Percentiles rank a stretch among this genome's conserved stretches.
These are phyloP conservation scores for Arnoldichthys spilopterus DNA, from an alignment of 2,797 vertebrate genomes.

Conservation along the genomic window DNA sequence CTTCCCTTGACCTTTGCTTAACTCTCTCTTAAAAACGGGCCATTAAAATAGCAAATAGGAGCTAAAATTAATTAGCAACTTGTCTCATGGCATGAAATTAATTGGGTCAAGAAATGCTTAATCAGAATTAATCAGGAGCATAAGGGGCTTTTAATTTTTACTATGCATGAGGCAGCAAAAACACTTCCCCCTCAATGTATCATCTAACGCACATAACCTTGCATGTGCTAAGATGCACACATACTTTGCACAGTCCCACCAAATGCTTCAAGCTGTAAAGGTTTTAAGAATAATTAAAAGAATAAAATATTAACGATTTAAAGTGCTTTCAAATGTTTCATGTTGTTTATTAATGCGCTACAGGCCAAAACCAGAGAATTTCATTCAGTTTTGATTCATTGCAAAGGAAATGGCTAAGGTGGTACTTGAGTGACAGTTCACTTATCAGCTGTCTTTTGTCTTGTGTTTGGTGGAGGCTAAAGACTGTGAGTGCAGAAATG, in stretches of 20 bases:
- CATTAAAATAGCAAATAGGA: slow-evolving; percentile 34
- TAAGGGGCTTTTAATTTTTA: slow-evolving; percentile 14
- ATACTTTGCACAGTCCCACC: slow-evolving; percentile 1
- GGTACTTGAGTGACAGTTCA: slow-evolving; percentile 19
- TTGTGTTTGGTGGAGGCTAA: slow-evolving; percentile 38
- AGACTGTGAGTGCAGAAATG: slow-evolving; percentile 12
- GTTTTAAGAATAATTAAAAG: neutral
- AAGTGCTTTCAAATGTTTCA: neutral
- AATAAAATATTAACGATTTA: neutral
- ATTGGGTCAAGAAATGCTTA: slow-evolving; percentile 37
- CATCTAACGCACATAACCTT: slow-evolving; percentile 1
- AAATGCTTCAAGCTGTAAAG: neutral
- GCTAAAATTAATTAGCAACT: slow-evolving; percentile 33
- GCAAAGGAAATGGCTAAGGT: neutral
- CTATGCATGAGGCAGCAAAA: slow-evolving; percentile 28
- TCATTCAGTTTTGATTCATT: neutral
- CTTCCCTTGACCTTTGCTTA: slow-evolving; percentile 37
- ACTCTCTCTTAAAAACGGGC: slow-evolving; percentile 27
- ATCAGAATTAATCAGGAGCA: slow-evolving; percentile 10
- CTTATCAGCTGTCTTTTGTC: slow-evolving; percentile 36
- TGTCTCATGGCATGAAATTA: slow-evolving; percentile 38
- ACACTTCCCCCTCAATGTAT: neutral
- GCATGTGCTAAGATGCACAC: neutral
- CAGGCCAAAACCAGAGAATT: neutral
- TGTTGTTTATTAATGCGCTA: too few relatives aligned